These are phyloP conservation scores for Hermetia illucens DNA, from an alignment of 1,140 invertebrate genomes.

Conservation along the genomic window DNA sequence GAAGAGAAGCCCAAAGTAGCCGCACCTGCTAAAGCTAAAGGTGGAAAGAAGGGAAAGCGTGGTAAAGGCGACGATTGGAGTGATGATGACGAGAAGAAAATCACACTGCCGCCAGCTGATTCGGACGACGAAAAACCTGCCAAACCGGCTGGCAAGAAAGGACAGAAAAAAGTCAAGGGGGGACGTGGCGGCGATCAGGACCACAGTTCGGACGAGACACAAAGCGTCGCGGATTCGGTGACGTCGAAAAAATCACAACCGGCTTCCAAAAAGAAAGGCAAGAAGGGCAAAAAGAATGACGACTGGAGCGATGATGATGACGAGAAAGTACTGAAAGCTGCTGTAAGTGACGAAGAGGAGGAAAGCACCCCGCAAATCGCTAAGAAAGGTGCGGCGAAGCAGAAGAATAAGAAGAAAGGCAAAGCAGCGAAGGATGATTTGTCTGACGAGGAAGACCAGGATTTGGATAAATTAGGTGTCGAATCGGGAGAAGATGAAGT, in stretches of 20 bases:
- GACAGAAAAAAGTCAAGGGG: conserved; percentile 39
- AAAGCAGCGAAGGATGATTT: conserved; percentile 9
- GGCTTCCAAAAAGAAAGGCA: conserved; percentile 14
- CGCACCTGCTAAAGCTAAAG: conserved; percentile 22
- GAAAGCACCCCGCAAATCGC: conserved; percentile 20
- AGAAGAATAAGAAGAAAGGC: conserved; percentile 22
- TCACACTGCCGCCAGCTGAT: conserved; percentile 8
- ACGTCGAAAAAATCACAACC: conserved; percentile 5
- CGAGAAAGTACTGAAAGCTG: conserved; percentile 4
- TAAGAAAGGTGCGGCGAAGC: conserved; percentile 22
- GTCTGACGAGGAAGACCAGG: conserved; percentile 10
- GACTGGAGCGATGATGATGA: conserved; percentile 22
- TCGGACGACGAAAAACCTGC: conserved; percentile 35
- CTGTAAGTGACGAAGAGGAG: conserved; percentile 21
- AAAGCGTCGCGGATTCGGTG: conserved; percentile 6
- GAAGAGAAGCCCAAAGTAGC: conserved; percentile 35
- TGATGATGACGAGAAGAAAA: conserved; percentile 16
- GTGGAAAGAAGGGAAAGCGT: conserved; percentile 18
- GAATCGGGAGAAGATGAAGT: conserved; percentile 3
- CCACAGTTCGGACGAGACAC: conserved; percentile 10
- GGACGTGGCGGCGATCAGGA: conserved; percentile 12
- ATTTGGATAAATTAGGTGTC: conserved; percentile 11
- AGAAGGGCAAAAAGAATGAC: conserved; percentile 21
- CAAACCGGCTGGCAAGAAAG: conserved; percentile 32
- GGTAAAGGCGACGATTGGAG: conserved; percentile 22